These are phyloP conservation scores for Probosciger aterrimus DNA, from an alignment of 2,113 vertebrate species.

Conservation along the genomic window DNA sequence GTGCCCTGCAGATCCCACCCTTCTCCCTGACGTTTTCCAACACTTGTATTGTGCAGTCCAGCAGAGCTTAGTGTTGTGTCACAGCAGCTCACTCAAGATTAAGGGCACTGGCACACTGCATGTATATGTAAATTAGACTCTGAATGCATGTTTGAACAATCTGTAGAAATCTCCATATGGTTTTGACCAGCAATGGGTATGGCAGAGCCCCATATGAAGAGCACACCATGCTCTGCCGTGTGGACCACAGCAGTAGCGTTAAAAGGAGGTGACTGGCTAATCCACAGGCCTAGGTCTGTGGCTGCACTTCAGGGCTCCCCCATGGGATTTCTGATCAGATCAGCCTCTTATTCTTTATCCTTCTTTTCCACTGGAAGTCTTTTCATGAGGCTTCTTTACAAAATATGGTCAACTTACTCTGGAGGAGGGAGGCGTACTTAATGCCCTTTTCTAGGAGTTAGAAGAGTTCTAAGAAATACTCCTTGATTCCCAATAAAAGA, in stretches of 20 bases:
- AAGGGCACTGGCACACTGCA: background rate
- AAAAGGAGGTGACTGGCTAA: background rate
- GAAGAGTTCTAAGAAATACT: constrained; percentile 13
- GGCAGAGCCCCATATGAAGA: background rate
- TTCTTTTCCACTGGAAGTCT: background rate
- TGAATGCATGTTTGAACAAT: background rate
- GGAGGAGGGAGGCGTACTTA: background rate
- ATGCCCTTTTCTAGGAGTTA: constrained; percentile 3
- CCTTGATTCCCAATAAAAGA: constrained; percentile 20
- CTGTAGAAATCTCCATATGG: background rate
- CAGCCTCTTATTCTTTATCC: background rate
- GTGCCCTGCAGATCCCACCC: background rate
- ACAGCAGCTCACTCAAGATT: background rate
- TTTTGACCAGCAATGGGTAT: background rate
- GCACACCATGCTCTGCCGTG: rapidly evolving
- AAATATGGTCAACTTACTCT: background rate
- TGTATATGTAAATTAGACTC: background rate
- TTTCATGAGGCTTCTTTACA: background rate
- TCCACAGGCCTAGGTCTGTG: background rate
- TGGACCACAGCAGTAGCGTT: background rate
- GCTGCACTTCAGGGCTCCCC: background rate
- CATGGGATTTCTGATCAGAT: background rate
- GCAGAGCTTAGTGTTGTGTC: background rate
- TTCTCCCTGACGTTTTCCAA: background rate
- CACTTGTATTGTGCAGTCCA: background rate